phyloP scores from a whole-genome alignment of 2,113 vertebrate genomes.

The Todiramphus saurophagus region DNA sequence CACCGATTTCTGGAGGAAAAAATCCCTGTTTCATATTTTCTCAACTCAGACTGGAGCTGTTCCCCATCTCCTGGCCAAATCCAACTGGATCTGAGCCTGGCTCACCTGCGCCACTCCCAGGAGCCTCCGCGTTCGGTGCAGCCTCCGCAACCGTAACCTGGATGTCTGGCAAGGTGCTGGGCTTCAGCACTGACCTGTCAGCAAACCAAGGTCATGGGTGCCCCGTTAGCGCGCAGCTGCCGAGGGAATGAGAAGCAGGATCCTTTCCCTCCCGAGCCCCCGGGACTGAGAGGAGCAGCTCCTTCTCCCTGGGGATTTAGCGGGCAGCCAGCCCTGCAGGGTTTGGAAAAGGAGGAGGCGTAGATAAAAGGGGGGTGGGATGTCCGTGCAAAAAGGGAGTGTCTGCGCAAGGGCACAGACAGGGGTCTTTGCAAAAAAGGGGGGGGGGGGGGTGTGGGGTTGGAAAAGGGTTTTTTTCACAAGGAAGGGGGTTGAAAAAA shows the following conservation, averaged over 20 bases:
- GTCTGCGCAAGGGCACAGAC: not conserved
- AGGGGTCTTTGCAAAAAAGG: not conserved
- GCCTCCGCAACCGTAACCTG: conserved; percentile 53
- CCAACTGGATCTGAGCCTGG: fast-evolving
- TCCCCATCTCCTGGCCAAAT: fast-evolving
- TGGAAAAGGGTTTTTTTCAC: no score
- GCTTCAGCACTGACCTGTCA: conserved; percentile 68
- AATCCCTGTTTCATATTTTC: fast-evolving
- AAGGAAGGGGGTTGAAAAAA: no score
- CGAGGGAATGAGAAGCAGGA: fast-evolving
- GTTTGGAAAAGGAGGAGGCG: not conserved
- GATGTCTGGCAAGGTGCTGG: conserved; percentile 71
- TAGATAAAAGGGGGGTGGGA: not conserved
- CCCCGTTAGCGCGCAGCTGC: no score
- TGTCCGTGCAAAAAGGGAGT: not conserved
- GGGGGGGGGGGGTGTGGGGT: no score
- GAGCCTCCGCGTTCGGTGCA: fast-evolving
- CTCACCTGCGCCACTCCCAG: conserved; percentile 23
- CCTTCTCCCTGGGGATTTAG: not conserved
- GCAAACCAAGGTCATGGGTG: not conserved
- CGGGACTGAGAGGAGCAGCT: not conserved
- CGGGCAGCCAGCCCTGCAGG: no score
- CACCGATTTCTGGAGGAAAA: not conserved
- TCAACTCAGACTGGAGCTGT: not conserved
- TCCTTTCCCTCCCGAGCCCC: fast-evolving